A percentile compares a stretch with the other conserved stretches of the same genome.
Evolutionary conservation across 2,888 invertebrate species (phyloP).

Genomic region (Andrena hattorfiana): DNA sequence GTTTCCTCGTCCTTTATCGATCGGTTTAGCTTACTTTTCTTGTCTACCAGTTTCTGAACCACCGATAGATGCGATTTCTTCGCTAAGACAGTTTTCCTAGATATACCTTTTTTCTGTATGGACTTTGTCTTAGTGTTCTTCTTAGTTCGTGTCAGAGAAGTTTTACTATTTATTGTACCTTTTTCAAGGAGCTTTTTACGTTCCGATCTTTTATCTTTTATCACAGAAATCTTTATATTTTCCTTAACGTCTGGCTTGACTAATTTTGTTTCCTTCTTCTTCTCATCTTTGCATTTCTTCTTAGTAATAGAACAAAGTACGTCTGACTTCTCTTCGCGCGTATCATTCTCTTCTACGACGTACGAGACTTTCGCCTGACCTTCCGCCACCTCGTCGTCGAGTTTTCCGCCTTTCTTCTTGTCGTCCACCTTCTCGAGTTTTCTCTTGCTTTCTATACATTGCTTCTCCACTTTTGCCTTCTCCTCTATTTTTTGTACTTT

Average conservation of each 20-base stretch:
- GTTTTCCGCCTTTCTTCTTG: conserved; percentile 70
- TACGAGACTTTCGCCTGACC: conserved; percentile 54
- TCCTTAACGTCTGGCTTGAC: conserved; percentile 78
- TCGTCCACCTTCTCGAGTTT: conserved; percentile 76
- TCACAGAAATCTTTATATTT: conserved; percentile 72
- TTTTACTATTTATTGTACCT: conserved; percentile 64
- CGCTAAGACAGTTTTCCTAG: conserved; percentile 78
- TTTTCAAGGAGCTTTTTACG: conserved; percentile 79
- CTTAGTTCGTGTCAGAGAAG: conserved; percentile 65
- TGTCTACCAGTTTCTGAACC: conserved; percentile 80
- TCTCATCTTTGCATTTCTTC: conserved; percentile 79
- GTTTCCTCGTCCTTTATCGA: conserved; percentile 70
- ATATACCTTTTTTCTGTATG: conserved; percentile 75
- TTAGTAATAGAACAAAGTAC: conserved; percentile 55
- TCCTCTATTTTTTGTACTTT: conserved; percentile 75
- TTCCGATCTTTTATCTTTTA: conserved; percentile 81
- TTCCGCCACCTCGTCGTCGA: conserved; percentile 60
- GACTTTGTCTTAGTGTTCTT: conserved; percentile 77
- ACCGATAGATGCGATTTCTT: conserved; percentile 78
- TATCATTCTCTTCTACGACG: conserved; percentile 51
- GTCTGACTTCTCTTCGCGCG: conserved; percentile 68
- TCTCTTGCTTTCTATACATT: conserved; percentile 73
- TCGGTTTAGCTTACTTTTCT: conserved; percentile 82
- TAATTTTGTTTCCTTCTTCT: conserved; percentile 79
- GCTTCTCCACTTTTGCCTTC: conserved; percentile 73